These are phyloP conservation scores for Ceratosolen solmsi DNA, from an alignment of 1,140 invertebrate species.

Conservation along the genomic window DNA sequence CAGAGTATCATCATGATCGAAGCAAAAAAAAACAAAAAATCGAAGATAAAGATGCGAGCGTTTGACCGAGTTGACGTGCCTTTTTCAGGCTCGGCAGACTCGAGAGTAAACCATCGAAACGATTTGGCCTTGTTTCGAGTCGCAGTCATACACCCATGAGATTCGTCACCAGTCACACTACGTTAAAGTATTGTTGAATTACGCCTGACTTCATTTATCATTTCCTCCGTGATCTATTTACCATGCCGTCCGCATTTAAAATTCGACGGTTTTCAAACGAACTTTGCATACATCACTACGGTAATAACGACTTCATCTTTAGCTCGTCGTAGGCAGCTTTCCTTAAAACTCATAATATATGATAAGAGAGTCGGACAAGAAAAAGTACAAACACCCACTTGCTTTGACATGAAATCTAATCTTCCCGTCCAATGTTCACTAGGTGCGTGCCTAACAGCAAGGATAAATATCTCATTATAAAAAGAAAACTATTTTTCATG, in stretches of 20 bases:
- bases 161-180: background rate
- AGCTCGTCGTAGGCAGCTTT: background rate
- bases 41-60: background rate
- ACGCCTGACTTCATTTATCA: background rate
- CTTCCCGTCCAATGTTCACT: too few relatives aligned
- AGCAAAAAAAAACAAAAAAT: background rate
- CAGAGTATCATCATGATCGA: background rate
- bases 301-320: background rate
- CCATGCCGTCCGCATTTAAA: background rate
- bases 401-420: too few relatives aligned
- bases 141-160: background rate
- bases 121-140: constrained; percentile 1
- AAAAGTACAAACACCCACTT: too few relatives aligned
- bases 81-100: background rate
- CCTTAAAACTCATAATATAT: background rate
- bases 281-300: too few relatives aligned
- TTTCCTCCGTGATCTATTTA: background rate
- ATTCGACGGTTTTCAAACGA: too few relatives aligned
- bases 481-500: background rate
- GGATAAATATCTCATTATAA: background rate
- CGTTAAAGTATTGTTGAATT: background rate
- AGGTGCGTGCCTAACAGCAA: too few relatives aligned
- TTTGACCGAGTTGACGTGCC: background rate
- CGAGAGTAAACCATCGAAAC: background rate
- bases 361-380: background rate